A percentile compares a stretch with the other conserved stretches of the same genome.
Conservation (phyloP, 2,113 vertebrate genomes). For the Oncorhynchus gorbuscha region DNA sequence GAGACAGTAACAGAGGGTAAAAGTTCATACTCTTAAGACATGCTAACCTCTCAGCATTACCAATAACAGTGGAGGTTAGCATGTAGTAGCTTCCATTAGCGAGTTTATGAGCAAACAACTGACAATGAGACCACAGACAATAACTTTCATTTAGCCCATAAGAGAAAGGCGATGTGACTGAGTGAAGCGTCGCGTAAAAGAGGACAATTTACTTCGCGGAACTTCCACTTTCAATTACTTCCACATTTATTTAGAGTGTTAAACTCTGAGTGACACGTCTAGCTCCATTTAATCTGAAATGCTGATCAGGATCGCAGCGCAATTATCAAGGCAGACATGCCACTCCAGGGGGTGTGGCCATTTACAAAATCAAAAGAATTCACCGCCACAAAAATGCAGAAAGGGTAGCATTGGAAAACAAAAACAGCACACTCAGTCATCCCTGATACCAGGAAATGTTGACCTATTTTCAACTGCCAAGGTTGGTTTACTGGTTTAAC, state of each 20-base stretch:
- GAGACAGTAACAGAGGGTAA: no score
- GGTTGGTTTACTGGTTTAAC: constrained; percentile 41
- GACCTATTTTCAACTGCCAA: constrained; percentile 28
- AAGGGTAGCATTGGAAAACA: constrained; percentile 18
- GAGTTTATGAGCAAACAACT: constrained; percentile 38
- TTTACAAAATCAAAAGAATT: constrained; percentile 68
- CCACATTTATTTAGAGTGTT: constrained; percentile 72
- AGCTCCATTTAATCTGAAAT: constrained; percentile 74
- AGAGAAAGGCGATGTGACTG: constrained; percentile 59
- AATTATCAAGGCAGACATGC: constrained; percentile 72
- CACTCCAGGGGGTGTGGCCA: constrained; percentile 62
- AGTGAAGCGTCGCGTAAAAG: constrained; percentile 61
- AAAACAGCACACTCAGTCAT: constrained; percentile 20
- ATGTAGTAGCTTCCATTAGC: no score
- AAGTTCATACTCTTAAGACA: no score
- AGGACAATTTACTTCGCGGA: constrained; percentile 68
- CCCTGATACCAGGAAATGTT: constrained; percentile 41
- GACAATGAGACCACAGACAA: constrained; percentile 47
- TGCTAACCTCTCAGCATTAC: no score
- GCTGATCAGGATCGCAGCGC: constrained; percentile 73
- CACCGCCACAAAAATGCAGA: constrained; percentile 53
- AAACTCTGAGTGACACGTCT: constrained; percentile 75
- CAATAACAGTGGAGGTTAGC: no score
- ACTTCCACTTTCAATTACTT: constrained; percentile 74
- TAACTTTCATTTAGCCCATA: constrained; percentile 36